Percentiles rank a stretch among this genome's conserved stretches.
Evolutionary conservation across 2,888 invertebrate genomes (phyloP).

Genomic region (Lordiphosa fenestrarum): DNA sequence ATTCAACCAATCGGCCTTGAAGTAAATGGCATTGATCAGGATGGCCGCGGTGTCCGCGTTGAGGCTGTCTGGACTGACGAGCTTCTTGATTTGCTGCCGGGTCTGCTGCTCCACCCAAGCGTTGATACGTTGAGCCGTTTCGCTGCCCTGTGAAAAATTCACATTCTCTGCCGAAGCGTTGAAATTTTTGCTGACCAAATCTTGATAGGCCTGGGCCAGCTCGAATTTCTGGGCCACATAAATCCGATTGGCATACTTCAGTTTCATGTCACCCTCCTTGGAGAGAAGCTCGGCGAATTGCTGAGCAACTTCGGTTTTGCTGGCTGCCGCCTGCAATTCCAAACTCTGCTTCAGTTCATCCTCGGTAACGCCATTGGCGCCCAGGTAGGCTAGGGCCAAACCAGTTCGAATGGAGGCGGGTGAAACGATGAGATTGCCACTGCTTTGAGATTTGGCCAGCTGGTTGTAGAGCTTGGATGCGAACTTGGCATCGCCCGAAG

Average conservation of each 20-base stretch:
- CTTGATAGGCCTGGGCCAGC: slow-evolving; percentile 20
- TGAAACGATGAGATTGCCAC: slow-evolving; percentile 21
- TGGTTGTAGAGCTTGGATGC: slow-evolving; percentile 19
- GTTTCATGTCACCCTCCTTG: slow-evolving; percentile 11
- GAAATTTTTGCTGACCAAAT: slow-evolving; percentile 27
- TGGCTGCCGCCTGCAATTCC: slow-evolving; percentile 12
- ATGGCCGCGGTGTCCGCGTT: slow-evolving; percentile 17
- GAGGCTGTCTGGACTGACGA: slow-evolving; percentile 16
- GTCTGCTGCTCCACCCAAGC: slow-evolving; percentile 34
- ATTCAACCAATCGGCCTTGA: slow-evolving; percentile 84
- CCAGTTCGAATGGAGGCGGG: slow-evolving; percentile 30
- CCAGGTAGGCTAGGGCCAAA: slow-evolving; percentile 24
- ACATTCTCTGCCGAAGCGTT: slow-evolving; percentile 28
- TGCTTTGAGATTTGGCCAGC: slow-evolving; percentile 1
- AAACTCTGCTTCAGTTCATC: slow-evolving; percentile 16
- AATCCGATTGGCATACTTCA: slow-evolving; percentile 40
- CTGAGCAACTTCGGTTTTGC: slow-evolving; percentile 28
- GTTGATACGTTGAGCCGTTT: slow-evolving; percentile 23
- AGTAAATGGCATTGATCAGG: slow-evolving; percentile 31
- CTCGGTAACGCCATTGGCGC: slow-evolving; percentile 28
- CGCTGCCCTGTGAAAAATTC: slow-evolving; percentile 16
- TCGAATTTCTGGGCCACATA: slow-evolving; percentile 28
- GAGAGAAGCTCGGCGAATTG: slow-evolving; percentile 18
- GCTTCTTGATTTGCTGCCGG: slow-evolving; percentile 27
- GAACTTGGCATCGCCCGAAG: slow-evolving; percentile 18